phyloP scores from a whole-genome alignment of 2,888 invertebrate species.

The Caenorhabditis zanzibari region DNA sequence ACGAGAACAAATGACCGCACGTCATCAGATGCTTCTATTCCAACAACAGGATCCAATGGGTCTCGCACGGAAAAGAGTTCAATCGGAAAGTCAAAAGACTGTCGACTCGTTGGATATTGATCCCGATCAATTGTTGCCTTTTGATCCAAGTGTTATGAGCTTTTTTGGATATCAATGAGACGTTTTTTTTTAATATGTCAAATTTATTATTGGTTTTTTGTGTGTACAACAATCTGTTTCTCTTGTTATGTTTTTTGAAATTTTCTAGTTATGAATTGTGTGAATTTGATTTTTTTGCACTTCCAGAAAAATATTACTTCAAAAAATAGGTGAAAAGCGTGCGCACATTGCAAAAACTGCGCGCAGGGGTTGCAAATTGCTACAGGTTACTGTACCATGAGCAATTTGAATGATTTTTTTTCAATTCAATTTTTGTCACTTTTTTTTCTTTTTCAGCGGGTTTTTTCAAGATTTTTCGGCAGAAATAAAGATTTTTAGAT shows the following conservation, averaged over 20 bases:
- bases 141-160: conserved; percentile 34
- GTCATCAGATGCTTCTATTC: conserved; percentile 6
- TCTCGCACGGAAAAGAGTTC: conserved; percentile 34
- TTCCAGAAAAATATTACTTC: no score
- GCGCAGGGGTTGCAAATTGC: no score
- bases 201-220: neutral
- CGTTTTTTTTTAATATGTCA: neutral
- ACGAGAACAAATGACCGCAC: conserved; percentile 1
- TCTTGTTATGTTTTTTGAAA: conserved; percentile 5
- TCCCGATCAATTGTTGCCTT: conserved; percentile 69
- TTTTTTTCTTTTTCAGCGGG: no score
- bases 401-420: no score
- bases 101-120: conserved; percentile 76
- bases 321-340: no score
- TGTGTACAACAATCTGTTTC: neutral
- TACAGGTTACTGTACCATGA: no score
- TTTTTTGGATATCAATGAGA: neutral
- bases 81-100: conserved; percentile 63
- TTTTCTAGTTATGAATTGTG: neutral
- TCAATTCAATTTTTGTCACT: no score
- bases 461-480: no score
- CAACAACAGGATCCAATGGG: conserved; percentile 17
- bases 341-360: no score
- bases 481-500: no score
- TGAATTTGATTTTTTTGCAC: neutral